Percentiles rank a stretch among this genome's conserved stretches.
These are phyloP conservation scores for Mus spicilegus DNA, from an alignment of 2,113 vertebrate species.

Conservation along the genomic window DNA sequence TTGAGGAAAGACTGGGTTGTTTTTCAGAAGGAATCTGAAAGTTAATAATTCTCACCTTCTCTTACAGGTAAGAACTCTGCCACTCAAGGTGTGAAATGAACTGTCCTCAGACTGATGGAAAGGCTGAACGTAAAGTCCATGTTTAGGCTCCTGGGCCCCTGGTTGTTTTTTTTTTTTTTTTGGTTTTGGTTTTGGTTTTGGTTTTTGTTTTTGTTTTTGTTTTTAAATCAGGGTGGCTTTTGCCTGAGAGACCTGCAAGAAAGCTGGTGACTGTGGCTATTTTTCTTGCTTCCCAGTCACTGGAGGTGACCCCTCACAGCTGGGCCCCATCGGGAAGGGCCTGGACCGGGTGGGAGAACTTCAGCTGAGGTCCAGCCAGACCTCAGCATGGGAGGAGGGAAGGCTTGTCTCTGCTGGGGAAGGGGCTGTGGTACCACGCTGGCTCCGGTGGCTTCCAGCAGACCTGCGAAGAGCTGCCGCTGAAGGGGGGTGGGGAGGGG, in stretches of 20 bases:
- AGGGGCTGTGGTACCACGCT: not conserved
- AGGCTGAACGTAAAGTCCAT: not conserved
- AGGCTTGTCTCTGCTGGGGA: not conserved
- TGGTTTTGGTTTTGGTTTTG: not conserved
- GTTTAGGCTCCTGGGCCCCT: not conserved
- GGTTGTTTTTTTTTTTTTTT: no score
- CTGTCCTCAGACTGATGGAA: not conserved
- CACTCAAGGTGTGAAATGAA: not conserved
- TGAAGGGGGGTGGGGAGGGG: not conserved
- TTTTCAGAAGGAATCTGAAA: conserved; percentile 37
- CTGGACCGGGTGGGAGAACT: not conserved
- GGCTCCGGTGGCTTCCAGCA: conserved; percentile 46
- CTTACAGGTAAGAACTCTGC: conserved; percentile 18
- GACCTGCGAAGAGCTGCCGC: conserved; percentile 63
- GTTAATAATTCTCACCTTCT: conserved; percentile 4
- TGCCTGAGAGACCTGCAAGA: not conserved
- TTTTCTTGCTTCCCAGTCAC: not conserved
- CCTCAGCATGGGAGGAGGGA: not conserved
- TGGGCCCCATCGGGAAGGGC: conserved; percentile 43
- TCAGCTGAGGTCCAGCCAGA: not conserved
- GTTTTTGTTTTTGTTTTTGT: not conserved
- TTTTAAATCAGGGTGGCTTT: not conserved
- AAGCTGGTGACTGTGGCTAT: not conserved
- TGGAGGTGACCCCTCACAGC: not conserved
- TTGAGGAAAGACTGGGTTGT: not conserved